Conservation (phyloP, 2,888 invertebrate genomes). For the Acleris literana region DNA sequence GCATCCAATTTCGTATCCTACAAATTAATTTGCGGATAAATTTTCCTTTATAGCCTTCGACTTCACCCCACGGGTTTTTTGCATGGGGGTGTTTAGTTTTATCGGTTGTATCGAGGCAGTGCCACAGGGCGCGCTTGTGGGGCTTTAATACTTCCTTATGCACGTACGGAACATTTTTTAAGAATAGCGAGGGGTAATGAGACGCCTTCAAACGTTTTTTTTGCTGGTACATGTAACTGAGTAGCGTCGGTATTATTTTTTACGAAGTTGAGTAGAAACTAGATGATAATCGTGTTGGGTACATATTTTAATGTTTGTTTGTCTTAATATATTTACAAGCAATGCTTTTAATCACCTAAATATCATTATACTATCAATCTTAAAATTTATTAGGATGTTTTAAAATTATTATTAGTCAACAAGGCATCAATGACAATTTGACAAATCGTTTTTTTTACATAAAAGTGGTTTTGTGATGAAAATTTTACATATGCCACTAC, state of each 20-base stretch:
- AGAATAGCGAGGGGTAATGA: conserved; percentile 41
- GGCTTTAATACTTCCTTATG: conserved; percentile 78
- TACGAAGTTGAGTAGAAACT: background rate
- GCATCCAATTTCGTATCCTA: conserved; percentile 44
- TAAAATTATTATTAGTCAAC: too few relatives aligned
- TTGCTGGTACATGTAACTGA: conserved; percentile 14
- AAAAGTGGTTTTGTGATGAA: too few relatives aligned
- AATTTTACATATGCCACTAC: too few relatives aligned
- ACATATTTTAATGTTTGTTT: too few relatives aligned
- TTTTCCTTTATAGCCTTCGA: conserved; percentile 77
- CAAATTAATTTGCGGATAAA: conserved; percentile 83
- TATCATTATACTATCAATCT: too few relatives aligned
- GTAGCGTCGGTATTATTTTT: background rate
- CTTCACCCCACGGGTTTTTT: conserved; percentile 66
- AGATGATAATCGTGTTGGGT: too few relatives aligned
- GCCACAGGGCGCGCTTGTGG: conserved; percentile 74
- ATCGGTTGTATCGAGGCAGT: conserved; percentile 80
- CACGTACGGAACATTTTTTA: conserved; percentile 58
- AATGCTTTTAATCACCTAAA: too few relatives aligned
- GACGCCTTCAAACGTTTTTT: conserved; percentile 39
- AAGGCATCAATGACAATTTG: too few relatives aligned
- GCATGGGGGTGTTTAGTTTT: conserved; percentile 75
- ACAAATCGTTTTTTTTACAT: too few relatives aligned
- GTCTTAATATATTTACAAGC: too few relatives aligned
- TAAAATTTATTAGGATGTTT: too few relatives aligned